Evolutionary conservation across 92 coral and sea anemone species (phyloP), one percentile per base, ranked within the genome.

Genomic region (Bergia sp.): DNA sequence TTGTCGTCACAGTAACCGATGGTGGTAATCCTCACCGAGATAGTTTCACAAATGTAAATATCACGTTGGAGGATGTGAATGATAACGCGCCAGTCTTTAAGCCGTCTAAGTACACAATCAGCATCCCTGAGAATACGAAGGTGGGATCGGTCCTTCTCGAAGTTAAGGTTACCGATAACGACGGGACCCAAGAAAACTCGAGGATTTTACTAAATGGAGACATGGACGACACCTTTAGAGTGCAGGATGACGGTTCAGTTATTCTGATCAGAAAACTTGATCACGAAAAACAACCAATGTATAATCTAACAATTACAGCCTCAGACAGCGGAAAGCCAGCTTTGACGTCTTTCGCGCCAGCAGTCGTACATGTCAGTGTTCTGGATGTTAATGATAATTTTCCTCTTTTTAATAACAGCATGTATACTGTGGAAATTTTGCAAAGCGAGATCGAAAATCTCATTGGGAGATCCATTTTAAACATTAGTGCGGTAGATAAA

Each of bases 401-500:
- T 5, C 78, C 78, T 37, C 76, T 1, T 7, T 72, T 72, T 72
- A 72, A 9, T 10, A 72, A 72, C 42, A 72, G 16, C 16, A 72
- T 4, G 2, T 72, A 72, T 72, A 29, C 76, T 8, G 76, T 72
- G 3, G 76, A 72, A 39, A 72, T 72, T 72, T 9, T 9, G 15
- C 15, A 10, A 39, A 29, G 38, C 16, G 18, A 29, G 29, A 29
- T 29, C 29, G 0, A 21, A 7, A 72, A 72, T 39, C 15, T 72
- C 4, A n/a, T 37, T 72, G 76, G 76, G 41, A 36, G 41, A 72
- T 72, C 76, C 2, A 72, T 72, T 29, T 72, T 72, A 37, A 72
- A 72, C 21, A 41, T 72, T 29, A 37, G 77, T 36, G 92, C 92
- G 10, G 77, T 73, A 2, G 92, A 90, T 73, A 21, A 23, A 21